Evolutionary conservation across 2,797 vertebrate genomes (phyloP).

Genomic region (Oreortyx pictus): DNA sequence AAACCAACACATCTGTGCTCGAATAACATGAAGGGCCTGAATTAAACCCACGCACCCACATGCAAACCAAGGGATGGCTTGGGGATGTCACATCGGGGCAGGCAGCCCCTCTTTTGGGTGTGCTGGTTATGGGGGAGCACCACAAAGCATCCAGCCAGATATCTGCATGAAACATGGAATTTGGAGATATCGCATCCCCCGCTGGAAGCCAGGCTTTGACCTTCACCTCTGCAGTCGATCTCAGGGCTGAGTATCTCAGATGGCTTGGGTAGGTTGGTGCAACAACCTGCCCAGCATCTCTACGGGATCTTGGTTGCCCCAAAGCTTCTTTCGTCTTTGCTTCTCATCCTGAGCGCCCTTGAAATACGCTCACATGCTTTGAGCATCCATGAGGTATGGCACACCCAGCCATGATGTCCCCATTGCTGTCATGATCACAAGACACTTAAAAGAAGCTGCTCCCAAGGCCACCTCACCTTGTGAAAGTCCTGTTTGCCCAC

Average conservation of each 20-base stretch:
- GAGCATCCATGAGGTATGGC: neutral
- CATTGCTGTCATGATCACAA: rapidly evolving
- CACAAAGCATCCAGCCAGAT: neutral
- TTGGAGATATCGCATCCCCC: neutral
- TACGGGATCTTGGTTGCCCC: neutral
- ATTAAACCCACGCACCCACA: constrained; percentile 5
- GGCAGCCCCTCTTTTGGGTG: neutral
- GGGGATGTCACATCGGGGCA: no score
- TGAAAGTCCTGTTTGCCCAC: neutral
- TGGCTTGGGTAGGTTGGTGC: neutral
- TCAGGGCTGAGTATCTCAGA: neutral
- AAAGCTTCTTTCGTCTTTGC: neutral
- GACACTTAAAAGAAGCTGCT: neutral
- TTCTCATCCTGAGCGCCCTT: neutral
- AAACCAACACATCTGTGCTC: constrained; percentile 19
- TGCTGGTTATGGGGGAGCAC: rapidly evolving
- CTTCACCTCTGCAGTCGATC: neutral
- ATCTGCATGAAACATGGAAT: neutral
- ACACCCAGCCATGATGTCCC: rapidly evolving
- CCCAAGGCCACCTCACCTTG: neutral
- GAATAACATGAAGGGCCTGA: constrained; percentile 48
- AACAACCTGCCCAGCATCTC: neutral
- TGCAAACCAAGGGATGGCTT: neutral
- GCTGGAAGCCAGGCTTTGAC: rapidly evolving
- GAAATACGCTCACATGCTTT: rapidly evolving